Conservation (phyloP, 2,888 invertebrate genomes). For the Tipula helvola region DNA sequence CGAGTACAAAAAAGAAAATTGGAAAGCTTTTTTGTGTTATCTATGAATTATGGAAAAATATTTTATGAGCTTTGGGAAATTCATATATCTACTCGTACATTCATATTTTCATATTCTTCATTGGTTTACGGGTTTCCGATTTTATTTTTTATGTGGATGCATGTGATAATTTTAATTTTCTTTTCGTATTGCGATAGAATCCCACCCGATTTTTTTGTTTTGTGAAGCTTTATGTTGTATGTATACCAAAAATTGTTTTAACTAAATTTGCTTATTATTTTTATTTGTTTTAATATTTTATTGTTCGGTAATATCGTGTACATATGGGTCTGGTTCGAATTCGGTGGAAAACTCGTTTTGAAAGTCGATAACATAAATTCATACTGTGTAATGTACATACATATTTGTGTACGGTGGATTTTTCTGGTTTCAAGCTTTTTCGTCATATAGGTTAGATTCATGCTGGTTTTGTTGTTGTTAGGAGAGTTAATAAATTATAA, state of each 20-base stretch:
- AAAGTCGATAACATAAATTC: neutral
- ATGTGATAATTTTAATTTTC: neutral
- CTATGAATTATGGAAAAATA: neutral
- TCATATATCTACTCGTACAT: neutral
- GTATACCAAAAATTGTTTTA: neutral
- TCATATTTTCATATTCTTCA: neutral
- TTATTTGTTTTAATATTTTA: neutral
- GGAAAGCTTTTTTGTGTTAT: neutral
- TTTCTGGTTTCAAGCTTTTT: neutral
- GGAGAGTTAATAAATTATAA: neutral
- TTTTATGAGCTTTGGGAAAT: neutral
- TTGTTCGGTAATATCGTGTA: neutral
- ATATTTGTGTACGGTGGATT: neutral
- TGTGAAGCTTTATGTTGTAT: neutral
- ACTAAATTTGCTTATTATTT: neutral
- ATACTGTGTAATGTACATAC: neutral
- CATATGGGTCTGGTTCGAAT: neutral
- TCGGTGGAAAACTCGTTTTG: neutral
- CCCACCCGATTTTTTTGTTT: neutral
- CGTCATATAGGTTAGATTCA: neutral
- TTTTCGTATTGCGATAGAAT: neutral
- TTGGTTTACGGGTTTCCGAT: neutral
- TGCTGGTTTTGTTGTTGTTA: neutral
- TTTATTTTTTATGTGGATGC: neutral
- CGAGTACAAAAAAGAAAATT: neutral